A percentile compares a stretch with the other conserved stretches of the same genome.
Evolutionary conservation across 2,888 invertebrate species (phyloP).

Genomic region (Cacoxenus indagator): DNA sequence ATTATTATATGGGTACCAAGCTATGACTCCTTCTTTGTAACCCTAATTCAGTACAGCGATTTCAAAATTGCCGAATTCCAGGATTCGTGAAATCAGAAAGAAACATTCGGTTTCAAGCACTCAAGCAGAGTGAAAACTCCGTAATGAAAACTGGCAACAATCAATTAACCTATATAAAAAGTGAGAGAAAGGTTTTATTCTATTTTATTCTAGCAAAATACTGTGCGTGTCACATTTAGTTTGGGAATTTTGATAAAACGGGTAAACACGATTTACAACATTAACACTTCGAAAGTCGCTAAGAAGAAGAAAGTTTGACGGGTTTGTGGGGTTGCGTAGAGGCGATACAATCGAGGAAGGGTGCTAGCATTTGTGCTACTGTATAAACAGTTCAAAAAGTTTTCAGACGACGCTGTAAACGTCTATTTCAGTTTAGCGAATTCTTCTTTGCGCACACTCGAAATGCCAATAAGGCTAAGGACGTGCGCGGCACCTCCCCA

Average conservation of each 20-base stretch:
- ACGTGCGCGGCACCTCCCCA: slow-evolving; percentile 41
- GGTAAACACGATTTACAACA: slow-evolving; percentile 51
- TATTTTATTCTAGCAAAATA: slow-evolving; percentile 7
- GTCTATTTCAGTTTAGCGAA: slow-evolving; percentile 55
- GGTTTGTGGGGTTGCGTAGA: background rate
- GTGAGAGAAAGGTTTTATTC: background rate
- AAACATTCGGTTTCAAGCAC: background rate
- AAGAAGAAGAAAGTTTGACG: background rate
- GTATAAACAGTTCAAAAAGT: slow-evolving; percentile 58
- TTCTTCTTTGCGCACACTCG: slow-evolving; percentile 1
- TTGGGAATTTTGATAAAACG: slow-evolving; percentile 41
- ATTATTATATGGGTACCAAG: too few relatives aligned
- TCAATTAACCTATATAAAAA: slow-evolving; percentile 55
- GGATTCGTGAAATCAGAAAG: too few relatives aligned
- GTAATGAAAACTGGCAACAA: slow-evolving; percentile 46
- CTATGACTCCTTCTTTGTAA: too few relatives aligned
- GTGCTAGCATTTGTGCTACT: slow-evolving; percentile 37
- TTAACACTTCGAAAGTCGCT: slow-evolving; percentile 31
- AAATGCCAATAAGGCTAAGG: slow-evolving; percentile 22
- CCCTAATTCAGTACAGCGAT: too few relatives aligned
- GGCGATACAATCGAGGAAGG: background rate
- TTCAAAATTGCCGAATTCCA: too few relatives aligned
- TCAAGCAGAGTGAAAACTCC: background rate
- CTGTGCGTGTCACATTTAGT: slow-evolving; percentile 39
- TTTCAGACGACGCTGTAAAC: slow-evolving; percentile 49